Percentiles rank a stretch among this genome's conserved stretches.
These are phyloP conservation scores for Netelia fuscicornis DNA, from an alignment of 2,888 invertebrate species.

Conservation along the genomic window DNA sequence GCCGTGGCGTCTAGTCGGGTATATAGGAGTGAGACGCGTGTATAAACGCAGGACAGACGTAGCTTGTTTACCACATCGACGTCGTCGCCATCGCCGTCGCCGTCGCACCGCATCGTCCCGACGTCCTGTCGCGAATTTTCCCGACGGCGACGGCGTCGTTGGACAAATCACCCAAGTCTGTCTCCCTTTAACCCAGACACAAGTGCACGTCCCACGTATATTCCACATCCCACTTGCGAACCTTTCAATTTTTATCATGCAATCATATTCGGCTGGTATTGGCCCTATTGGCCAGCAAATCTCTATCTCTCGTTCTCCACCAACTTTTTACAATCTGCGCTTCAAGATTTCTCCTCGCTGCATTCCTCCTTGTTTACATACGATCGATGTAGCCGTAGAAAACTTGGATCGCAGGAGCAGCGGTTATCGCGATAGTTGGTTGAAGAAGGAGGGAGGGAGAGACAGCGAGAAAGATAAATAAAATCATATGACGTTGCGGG, in stretches of 20 bases:
- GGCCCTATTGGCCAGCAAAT: conserved; percentile 14
- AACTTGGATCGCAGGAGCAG: conserved; percentile 16
- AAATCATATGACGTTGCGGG: conserved; percentile 25
- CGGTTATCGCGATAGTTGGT: background rate
- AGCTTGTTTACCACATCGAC: conserved; percentile 62
- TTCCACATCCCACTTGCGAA: conserved; percentile 36
- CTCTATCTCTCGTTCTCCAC: background rate
- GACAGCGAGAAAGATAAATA: conserved; percentile 3
- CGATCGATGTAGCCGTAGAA: conserved; percentile 36
- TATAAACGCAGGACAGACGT: conserved; percentile 15
- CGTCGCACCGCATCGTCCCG: conserved; percentile 48
- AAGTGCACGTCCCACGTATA: background rate
- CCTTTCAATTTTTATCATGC: conserved; percentile 63
- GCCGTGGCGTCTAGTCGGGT: conserved; percentile 59
- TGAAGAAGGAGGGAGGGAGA: background rate
- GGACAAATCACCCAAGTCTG: conserved; percentile 58
- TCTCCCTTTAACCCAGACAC: background rate
- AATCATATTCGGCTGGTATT: conserved; percentile 47
- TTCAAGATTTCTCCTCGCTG: conserved; percentile 4
- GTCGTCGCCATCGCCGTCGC: conserved; percentile 47
- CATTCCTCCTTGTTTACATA: conserved; percentile 29
- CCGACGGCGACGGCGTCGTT: conserved; percentile 60
- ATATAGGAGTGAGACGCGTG: conserved; percentile 2
- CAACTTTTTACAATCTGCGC: conserved; percentile 3
- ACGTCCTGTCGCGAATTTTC: conserved; percentile 60